These are phyloP conservation scores for Aratinga solstitialis DNA, from an alignment of 2,797 vertebrate species.

Conservation along the genomic window DNA sequence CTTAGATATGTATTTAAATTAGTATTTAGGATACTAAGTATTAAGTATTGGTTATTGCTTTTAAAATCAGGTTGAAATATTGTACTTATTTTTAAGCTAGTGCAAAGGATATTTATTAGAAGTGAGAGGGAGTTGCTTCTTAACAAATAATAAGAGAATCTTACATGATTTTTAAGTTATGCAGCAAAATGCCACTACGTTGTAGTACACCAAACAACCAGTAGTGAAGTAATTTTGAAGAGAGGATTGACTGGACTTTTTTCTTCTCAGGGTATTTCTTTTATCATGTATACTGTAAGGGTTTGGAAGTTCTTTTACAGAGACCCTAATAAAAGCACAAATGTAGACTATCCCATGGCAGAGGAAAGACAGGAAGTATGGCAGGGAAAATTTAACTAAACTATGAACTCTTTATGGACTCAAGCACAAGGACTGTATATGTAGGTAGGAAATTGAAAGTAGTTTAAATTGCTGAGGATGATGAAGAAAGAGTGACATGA, in stretches of 20 bases:
- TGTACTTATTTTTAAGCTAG: not conserved
- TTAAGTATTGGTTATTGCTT: not conserved
- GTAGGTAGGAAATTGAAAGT: not conserved
- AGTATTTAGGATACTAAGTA: not conserved
- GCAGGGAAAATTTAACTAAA: not conserved
- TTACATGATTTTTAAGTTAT: not conserved
- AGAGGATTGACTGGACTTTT: not conserved
- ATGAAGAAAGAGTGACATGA: not conserved
- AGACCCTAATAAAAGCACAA: not conserved
- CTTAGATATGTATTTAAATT: not conserved
- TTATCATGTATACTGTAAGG: not conserved
- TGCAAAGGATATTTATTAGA: not conserved
- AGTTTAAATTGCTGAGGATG: not conserved
- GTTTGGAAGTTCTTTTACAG: not conserved
- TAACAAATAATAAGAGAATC: not conserved
- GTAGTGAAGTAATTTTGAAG: not conserved
- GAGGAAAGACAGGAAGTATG: not conserved
- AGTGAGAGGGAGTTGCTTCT: not conserved
- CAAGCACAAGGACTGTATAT: not conserved
- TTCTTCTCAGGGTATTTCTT: not conserved
- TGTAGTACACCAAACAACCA: not conserved
- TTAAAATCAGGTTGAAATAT: not conserved
- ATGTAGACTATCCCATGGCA: not conserved
- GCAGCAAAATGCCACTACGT: not conserved
- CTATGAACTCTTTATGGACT: not conserved